phyloP scores from a whole-genome alignment of 2,797 vertebrate genomes.

The Lycodopsis pacificus region DNA sequence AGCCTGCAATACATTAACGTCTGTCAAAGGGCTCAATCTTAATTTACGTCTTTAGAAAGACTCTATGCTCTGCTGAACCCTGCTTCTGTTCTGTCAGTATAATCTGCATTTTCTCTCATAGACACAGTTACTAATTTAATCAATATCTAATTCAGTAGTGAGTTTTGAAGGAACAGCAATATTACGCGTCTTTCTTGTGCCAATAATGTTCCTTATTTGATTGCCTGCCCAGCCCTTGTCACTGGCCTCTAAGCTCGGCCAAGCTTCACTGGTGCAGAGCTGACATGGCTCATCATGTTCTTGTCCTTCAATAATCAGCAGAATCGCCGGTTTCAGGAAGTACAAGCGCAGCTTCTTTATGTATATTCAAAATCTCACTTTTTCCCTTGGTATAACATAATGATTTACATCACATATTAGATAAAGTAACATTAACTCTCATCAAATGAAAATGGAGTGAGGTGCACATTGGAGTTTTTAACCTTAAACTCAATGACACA shows the following conservation, averaged over 20 bases:
- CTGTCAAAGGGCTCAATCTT: conserved; percentile 2
- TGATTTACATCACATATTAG: not conserved
- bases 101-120: conserved; percentile 27
- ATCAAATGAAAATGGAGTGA: conserved; percentile 5
- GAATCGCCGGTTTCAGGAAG: conserved; percentile 23
- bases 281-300: conserved; percentile 61
- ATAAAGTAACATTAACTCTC: not conserved
- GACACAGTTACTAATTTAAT: conserved; percentile 28
- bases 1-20: not conserved
- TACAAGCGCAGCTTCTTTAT: conserved; percentile 21
- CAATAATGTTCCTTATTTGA: conserved; percentile 50
- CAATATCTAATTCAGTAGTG: conserved; percentile 25
- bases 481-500: not conserved
- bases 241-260: conserved; percentile 32
- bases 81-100: conserved; percentile 13
- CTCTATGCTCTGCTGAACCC: conserved; percentile 15
- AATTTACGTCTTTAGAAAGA: conserved; percentile 14
- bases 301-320: conserved; percentile 50
- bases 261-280: conserved; percentile 45
- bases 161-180: conserved; percentile 43
- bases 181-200: conserved; percentile 39
- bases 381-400: not conserved
- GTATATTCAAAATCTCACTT: conserved; percentile 2
- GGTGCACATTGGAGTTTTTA: not conserved
- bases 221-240: conserved; percentile 48